Conservation (phyloP, 2,797 vertebrate species). For the Chelidonichthys spinosus region DNA sequence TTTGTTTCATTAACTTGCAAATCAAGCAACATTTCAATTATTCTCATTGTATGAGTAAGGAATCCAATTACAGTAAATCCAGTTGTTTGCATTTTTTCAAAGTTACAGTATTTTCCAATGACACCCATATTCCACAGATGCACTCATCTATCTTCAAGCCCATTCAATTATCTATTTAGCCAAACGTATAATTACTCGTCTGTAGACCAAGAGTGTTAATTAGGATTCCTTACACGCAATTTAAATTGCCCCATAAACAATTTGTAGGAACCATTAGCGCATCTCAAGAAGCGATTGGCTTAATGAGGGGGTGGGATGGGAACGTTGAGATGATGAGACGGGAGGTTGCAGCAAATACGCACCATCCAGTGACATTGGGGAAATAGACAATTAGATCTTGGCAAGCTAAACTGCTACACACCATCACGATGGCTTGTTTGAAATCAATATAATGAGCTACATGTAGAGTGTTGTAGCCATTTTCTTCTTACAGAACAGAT, state of each 20-base stretch:
- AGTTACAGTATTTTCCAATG: slow-evolving; percentile 43
- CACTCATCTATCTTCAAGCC: slow-evolving; percentile 66
- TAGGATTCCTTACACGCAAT: slow-evolving; percentile 75
- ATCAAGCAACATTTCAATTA: slow-evolving; percentile 32
- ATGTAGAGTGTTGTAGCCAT: slow-evolving; percentile 30
- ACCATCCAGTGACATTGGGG: slow-evolving; percentile 51
- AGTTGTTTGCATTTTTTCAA: slow-evolving; percentile 28
- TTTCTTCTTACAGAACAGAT: slow-evolving; percentile 30
- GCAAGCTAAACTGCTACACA: slow-evolving; percentile 43
- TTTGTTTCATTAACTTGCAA: slow-evolving; percentile 17
- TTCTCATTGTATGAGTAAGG: background rate
- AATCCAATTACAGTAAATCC: slow-evolving; percentile 31
- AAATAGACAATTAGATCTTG: slow-evolving; percentile 70
- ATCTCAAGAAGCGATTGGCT: slow-evolving; percentile 75
- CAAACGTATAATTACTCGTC: slow-evolving; percentile 79
- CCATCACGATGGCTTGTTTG: slow-evolving; percentile 54
- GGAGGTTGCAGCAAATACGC: slow-evolving; percentile 47
- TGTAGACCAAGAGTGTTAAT: slow-evolving; percentile 72
- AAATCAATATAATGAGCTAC: slow-evolving; percentile 59
- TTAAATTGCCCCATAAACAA: slow-evolving; percentile 82
- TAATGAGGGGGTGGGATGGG: slow-evolving; percentile 73
- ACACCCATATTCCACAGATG: slow-evolving; percentile 44
- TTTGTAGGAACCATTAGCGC: slow-evolving; percentile 80
- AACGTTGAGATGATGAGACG: slow-evolving; percentile 49
- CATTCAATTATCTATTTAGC: slow-evolving; percentile 78